Conservation (phyloP, 1,140 invertebrate species). For the Lordiphosa mommai region DNA sequence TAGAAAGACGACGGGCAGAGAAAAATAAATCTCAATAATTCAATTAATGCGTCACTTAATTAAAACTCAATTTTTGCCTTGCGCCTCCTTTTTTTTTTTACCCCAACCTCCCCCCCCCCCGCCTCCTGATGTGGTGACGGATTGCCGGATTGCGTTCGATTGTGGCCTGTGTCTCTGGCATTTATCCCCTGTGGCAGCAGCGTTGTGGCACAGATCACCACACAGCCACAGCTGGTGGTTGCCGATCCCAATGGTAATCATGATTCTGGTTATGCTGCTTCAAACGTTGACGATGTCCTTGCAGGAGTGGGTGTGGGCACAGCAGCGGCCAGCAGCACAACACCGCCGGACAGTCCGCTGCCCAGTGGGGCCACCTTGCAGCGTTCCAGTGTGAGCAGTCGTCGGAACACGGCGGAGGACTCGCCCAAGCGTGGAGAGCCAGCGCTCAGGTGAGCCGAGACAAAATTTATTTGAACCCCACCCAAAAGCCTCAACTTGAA, state of each 20-base stretch:
- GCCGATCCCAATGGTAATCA: constrained; percentile 88
- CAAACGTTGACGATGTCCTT: constrained; percentile 82
- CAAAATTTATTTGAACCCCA: no score
- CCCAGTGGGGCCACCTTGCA: constrained; percentile 72
- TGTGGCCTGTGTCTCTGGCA: neutral
- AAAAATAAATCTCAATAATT: constrained; percentile 72
- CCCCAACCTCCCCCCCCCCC: neutral
- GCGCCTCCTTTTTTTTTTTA: constrained; percentile 28
- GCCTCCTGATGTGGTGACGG: neutral
- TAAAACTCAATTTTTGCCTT: constrained; percentile 70
- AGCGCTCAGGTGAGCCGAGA: constrained; percentile 74
- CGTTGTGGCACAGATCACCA: constrained; percentile 82
- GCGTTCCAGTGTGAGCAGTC: constrained; percentile 71
- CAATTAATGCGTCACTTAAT: constrained; percentile 74
- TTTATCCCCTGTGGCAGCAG: constrained; percentile 69
- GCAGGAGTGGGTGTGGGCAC: constrained; percentile 66
- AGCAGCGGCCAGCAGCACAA: constrained; percentile 56
- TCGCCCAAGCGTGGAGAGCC: constrained; percentile 73
- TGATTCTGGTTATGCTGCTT: constrained; percentile 88
- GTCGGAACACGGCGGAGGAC: constrained; percentile 63
- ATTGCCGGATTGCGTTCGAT: constrained; percentile 28
- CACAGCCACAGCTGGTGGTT: constrained; percentile 79
- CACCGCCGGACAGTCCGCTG: constrained; percentile 82
- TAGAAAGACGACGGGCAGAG: neutral
- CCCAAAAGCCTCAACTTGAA: no score